These are phyloP conservation scores for Neofelis nebulosa DNA, from an alignment of 2,113 vertebrate genomes.

Conservation along the genomic window DNA sequence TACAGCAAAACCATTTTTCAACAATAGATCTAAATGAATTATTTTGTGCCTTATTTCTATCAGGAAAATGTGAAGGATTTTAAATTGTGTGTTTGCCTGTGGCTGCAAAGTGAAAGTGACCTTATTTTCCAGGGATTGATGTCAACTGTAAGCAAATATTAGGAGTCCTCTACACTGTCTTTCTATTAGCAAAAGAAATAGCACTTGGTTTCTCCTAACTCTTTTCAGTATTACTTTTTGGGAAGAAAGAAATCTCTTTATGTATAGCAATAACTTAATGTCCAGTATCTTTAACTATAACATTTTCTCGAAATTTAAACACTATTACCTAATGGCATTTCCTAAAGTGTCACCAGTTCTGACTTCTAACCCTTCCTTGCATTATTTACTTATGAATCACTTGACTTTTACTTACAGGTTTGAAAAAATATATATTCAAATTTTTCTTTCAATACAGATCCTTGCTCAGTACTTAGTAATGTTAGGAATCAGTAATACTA, in stretches of 20 bases:
- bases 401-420: neutral
- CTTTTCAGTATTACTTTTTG: neutral
- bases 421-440: neutral
- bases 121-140: neutral
- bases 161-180: neutral
- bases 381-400: neutral
- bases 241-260: neutral
- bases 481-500: neutral
- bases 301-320: neutral
- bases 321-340: neutral
- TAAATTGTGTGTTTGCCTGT: neutral
- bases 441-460: neutral
- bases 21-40: constrained; percentile 30
- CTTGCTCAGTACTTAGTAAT: neutral
- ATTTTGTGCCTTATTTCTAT: neutral
- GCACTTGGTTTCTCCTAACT: neutral
- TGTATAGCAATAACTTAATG: neutral
- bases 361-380: neutral
- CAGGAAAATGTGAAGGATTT: neutral
- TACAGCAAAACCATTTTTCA: neutral
- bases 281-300: neutral
- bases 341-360: neutral
- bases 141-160: constrained; percentile 9
- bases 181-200: neutral
- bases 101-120: neutral